Evolutionary conservation across 2,888 invertebrate species (phyloP).

Genomic region (Drosophila nr. perissopoda): DNA sequence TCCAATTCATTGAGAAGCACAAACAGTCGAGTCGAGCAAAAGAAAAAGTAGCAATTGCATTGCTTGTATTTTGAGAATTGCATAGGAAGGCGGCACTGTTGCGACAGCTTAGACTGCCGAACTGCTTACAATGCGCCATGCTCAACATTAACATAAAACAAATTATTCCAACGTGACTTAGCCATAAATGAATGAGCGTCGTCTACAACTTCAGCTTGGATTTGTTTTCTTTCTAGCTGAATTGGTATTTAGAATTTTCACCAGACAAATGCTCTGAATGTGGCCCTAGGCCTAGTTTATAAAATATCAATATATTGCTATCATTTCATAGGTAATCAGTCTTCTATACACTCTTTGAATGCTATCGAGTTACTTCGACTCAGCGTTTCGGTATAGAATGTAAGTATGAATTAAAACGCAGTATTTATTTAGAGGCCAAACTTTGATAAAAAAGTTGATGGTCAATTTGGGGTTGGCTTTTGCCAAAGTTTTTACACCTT

Average conservation of each 20-base stretch:
- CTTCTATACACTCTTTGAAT: not conserved
- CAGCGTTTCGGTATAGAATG: not conserved
- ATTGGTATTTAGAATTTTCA: slow-evolving; percentile 48
- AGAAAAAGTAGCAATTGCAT: slow-evolving; percentile 66
- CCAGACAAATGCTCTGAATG: slow-evolving; percentile 57
- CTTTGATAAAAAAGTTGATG: not conserved
- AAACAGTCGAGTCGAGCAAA: slow-evolving; percentile 39
- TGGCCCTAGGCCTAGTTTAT: slow-evolving; percentile 50
- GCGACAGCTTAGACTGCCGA: slow-evolving; percentile 29
- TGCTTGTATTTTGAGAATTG: slow-evolving; percentile 57
- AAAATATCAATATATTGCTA: slow-evolving; percentile 10
- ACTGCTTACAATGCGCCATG: slow-evolving; percentile 78
- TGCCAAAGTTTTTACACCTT: not conserved
- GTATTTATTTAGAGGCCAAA: not conserved
- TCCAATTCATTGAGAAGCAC: slow-evolving; percentile 83
- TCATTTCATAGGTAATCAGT: slow-evolving; percentile 19
- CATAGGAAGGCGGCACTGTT: slow-evolving; percentile 48
- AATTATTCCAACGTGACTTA: slow-evolving; percentile 85
- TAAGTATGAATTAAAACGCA: not conserved
- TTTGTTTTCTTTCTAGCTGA: slow-evolving; percentile 42
- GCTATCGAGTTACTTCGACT: not conserved
- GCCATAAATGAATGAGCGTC: slow-evolving; percentile 84
- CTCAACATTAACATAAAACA: slow-evolving; percentile 85
- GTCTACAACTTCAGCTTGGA: slow-evolving; percentile 53
- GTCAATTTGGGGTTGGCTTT: not conserved